Conservation (phyloP, 2,113 vertebrate genomes). For the Phainopepla nitens region DNA sequence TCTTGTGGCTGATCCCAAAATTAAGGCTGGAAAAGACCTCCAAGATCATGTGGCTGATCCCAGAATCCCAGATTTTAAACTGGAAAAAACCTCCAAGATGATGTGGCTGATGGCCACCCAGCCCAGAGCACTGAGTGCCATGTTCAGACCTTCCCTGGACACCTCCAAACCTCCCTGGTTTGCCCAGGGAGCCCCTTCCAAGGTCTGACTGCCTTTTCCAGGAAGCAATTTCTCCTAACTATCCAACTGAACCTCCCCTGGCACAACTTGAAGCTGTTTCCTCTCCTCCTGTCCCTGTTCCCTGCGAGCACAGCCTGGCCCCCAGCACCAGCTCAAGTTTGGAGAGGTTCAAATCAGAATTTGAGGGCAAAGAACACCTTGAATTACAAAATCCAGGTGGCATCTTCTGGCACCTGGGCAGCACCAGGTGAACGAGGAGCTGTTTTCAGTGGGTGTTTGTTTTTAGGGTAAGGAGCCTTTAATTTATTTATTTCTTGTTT, state of each 20-base stretch:
- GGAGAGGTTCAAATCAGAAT: not conserved
- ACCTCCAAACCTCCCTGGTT: not conserved
- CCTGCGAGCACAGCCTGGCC: not conserved
- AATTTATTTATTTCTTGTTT: slow-evolving; percentile 45
- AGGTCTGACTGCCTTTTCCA: not conserved
- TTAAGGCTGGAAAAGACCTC: no score
- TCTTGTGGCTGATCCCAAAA: no score
- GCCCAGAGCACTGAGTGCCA: not conserved
- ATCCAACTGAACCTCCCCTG: not conserved
- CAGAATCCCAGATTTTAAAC: no score
- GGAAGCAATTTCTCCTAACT: not conserved
- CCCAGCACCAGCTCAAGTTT: not conserved
- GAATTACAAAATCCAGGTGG: not conserved
- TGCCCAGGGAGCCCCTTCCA: not conserved
- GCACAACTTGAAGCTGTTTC: not conserved
- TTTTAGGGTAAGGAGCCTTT: slow-evolving; percentile 63
- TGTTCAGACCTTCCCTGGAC: not conserved
- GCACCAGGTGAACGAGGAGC: not conserved
- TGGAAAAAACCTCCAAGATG: no score
- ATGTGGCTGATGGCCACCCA: no score
- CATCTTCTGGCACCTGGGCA: slow-evolving; percentile 9
- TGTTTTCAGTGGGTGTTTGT: slow-evolving; percentile 60
- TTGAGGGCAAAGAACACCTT: not conserved
- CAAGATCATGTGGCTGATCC: no score
- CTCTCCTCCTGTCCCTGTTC: not conserved